Evolutionary conservation across 2,888 invertebrate genomes (phyloP).

Genomic region (Hydriomena furcata): DNA sequence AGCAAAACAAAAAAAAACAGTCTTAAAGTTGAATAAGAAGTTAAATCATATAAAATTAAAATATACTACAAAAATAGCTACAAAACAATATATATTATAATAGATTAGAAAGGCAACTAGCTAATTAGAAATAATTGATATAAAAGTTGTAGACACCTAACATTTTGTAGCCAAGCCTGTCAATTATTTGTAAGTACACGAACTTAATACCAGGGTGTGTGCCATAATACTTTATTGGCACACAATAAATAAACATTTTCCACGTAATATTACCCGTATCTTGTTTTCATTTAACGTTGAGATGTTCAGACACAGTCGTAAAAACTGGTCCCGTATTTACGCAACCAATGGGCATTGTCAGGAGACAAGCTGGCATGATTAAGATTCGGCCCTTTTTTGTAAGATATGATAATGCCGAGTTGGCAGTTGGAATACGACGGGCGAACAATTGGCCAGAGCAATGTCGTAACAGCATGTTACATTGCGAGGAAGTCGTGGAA

Average conservation of each 20-base stretch:
- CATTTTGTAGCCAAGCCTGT: conserved; percentile 8
- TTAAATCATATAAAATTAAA: too few relatives aligned
- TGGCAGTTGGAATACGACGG: conserved; percentile 15
- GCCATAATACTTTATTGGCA: conserved; percentile 3
- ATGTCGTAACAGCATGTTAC: conserved; percentile 18
- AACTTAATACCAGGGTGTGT: conserved; percentile 10
- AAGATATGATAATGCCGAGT: conserved; percentile 23
- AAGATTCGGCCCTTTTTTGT: conserved; percentile 25
- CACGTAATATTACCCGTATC: conserved; percentile 6
- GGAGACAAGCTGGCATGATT: conserved; percentile 20
- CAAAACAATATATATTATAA: too few relatives aligned
- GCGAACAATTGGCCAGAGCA: conserved; percentile 21
- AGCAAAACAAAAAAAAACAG: too few relatives aligned
- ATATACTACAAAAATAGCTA: too few relatives aligned
- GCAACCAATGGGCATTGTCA: conserved; percentile 16
- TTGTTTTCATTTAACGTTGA: conserved; percentile 11
- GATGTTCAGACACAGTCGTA: conserved; percentile 13
- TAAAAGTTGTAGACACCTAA: conserved; percentile 16
- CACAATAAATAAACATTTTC: conserved; percentile 6
- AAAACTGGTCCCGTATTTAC: conserved; percentile 18
- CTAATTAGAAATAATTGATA: not conserved
- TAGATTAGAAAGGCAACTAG: not conserved
- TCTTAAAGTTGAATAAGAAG: too few relatives aligned
- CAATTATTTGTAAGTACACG: conserved; percentile 11
- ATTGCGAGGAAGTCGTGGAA: conserved; percentile 15